Evolutionary conservation across 2,797 vertebrate genomes (phyloP).

Genomic region (Macropus fuliginosus): DNA sequence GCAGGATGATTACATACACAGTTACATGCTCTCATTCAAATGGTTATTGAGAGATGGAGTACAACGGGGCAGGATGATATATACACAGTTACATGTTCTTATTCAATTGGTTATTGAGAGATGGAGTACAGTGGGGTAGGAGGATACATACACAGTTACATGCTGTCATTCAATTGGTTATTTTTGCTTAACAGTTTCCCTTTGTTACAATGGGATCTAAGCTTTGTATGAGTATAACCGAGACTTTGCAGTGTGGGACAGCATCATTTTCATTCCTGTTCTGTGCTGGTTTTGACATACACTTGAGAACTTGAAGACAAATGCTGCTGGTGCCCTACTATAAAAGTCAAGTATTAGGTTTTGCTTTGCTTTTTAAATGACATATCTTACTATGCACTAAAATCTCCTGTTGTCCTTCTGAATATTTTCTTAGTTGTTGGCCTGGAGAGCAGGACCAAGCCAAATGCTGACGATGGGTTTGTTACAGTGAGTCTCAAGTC

Average conservation of each 20-base stretch:
- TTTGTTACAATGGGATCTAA: background rate
- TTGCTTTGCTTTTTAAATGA: background rate
- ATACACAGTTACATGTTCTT: too few relatives aligned
- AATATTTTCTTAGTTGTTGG: constrained; percentile 83
- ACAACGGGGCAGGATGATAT: too few relatives aligned
- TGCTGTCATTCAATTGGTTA: too few relatives aligned
- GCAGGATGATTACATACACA: background rate
- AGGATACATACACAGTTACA: too few relatives aligned
- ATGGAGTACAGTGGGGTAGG: too few relatives aligned
- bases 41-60: too few relatives aligned
- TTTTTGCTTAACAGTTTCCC: background rate
- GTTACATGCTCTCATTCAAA: background rate
- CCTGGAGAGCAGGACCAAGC: constrained; percentile 89
- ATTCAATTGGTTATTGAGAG: too few relatives aligned
- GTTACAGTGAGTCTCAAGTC: constrained; percentile 95
- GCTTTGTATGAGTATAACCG: background rate
- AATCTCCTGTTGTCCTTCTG: constrained; percentile 32
- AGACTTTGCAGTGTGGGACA: background rate
- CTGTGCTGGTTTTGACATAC: background rate
- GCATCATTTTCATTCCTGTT: background rate
- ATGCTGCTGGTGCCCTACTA: background rate
- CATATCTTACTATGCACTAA: background rate
- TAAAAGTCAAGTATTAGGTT: background rate
- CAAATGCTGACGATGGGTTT: constrained; percentile 92
- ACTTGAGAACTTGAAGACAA: background rate